These are phyloP conservation scores for Scolopax bukidnonensis DNA, from an alignment of 2,797 vertebrate species.

Conservation along the genomic window DNA sequence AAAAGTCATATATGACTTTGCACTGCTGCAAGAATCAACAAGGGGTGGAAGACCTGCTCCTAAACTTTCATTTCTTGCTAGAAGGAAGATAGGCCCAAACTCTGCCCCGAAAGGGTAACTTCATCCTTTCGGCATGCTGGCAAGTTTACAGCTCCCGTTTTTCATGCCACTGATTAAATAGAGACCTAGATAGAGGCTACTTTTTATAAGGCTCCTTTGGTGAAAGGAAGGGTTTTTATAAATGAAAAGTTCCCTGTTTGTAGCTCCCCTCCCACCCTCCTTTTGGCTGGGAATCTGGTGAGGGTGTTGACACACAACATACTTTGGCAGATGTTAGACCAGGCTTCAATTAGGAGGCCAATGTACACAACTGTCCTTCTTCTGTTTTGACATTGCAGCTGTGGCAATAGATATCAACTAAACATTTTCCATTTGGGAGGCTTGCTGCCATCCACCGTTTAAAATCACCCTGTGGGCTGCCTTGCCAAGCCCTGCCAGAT, in stretches of 20 bases:
- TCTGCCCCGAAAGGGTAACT: background rate
- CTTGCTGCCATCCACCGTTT: constrained; percentile 24
- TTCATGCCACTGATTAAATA: background rate
- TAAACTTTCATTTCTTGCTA: background rate
- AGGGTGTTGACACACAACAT: constrained; percentile 65
- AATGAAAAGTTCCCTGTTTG: constrained; percentile 62
- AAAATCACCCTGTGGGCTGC: background rate
- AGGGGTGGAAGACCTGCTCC: background rate
- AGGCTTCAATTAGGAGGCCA: constrained; percentile 44
- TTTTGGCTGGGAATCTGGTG: constrained; percentile 44
- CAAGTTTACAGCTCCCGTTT: background rate
- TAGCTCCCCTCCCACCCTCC: constrained; percentile 5
- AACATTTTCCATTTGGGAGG: constrained; percentile 36
- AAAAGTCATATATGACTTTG: background rate
- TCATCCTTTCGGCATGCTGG: constrained; percentile 5
- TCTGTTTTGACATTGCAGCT: constrained; percentile 64
- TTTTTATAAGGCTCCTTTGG: constrained; percentile 20
- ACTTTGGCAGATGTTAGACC: constrained; percentile 66
- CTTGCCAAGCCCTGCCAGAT: background rate
- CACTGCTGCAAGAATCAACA: background rate
- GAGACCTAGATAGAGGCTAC: constrained; percentile 38
- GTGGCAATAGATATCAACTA: constrained; percentile 33
- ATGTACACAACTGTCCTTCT: constrained; percentile 49
- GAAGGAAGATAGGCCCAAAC: background rate
- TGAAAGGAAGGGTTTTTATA: constrained; percentile 31